phyloP scores from a whole-genome alignment of 2,888 invertebrate species.

The Chalcosyrphus nemorum region DNA sequence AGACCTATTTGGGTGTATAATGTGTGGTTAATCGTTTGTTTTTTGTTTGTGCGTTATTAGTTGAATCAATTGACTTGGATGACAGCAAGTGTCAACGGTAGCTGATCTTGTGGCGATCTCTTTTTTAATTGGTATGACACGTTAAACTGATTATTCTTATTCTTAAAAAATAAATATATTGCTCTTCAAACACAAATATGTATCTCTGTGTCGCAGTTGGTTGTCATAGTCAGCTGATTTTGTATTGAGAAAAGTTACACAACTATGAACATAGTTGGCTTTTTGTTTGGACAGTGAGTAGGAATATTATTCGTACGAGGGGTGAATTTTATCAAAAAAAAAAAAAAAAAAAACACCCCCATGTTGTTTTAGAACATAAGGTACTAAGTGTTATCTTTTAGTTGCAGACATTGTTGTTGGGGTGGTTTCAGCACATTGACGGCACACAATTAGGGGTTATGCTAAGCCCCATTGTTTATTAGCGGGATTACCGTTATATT shows the following conservation, averaged over 20 bases:
- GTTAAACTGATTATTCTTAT: neutral
- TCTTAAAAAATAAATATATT: neutral
- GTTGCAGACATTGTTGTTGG: too few relatives aligned
- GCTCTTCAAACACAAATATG: too few relatives aligned
- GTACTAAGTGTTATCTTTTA: neutral
- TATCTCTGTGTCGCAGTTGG: neutral
- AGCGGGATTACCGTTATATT: too few relatives aligned
- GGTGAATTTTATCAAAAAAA: neutral
- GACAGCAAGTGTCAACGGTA: constrained; percentile 35
- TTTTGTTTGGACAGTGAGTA: neutral
- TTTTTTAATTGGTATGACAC: constrained; percentile 53
- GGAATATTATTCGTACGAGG: neutral
- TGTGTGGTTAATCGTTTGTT: neutral
- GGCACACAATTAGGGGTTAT: too few relatives aligned
- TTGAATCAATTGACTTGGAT: constrained; percentile 22
- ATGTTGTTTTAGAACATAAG: too few relatives aligned
- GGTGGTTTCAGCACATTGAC: too few relatives aligned
- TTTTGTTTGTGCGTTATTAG: neutral
- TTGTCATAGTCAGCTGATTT: constrained; percentile 34
- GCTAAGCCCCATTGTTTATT: too few relatives aligned
- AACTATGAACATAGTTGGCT: neutral
- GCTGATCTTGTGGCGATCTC: constrained; percentile 33
- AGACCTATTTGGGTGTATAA: neutral
- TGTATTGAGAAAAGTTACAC: neutral
- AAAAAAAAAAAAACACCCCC: too few relatives aligned